Conservation (phyloP, 2,113 vertebrate genomes). For the Rhodinocichla rosea region DNA sequence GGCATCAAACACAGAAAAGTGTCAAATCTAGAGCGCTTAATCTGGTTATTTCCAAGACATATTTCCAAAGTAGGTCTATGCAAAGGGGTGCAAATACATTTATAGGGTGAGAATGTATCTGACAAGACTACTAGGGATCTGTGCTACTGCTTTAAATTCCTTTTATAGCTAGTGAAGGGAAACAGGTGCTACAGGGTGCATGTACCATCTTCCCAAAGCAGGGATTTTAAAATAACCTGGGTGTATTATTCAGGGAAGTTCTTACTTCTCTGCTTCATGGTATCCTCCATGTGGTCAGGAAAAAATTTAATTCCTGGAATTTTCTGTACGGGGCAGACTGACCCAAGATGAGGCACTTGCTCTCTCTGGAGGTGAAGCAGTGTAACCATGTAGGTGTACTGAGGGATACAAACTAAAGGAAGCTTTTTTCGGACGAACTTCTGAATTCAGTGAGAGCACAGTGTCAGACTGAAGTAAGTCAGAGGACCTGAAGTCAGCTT, state of each 20-base stretch:
- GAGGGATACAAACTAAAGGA: not conserved
- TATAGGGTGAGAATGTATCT: not conserved
- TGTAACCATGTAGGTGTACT: not conserved
- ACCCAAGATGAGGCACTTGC: not conserved
- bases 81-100: not conserved
- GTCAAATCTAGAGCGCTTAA: not conserved
- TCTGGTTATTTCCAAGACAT: not conserved
- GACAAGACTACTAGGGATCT: not conserved
- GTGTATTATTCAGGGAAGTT: not conserved
- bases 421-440: not conserved
- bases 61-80: not conserved
- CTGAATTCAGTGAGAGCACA: not conserved
- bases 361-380: not conserved
- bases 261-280: not conserved
- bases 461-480: not conserved
- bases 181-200: not conserved
- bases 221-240: not conserved
- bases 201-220: not conserved
- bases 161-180: not conserved
- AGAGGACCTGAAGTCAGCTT: not conserved
- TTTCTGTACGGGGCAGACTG: not conserved
- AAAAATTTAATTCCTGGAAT: not conserved
- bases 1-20: not conserved
- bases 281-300: not conserved
- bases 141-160: not conserved